Evolutionary conservation across 2,797 vertebrate genomes (phyloP).

Genomic region (Sebastes cheni): DNA sequence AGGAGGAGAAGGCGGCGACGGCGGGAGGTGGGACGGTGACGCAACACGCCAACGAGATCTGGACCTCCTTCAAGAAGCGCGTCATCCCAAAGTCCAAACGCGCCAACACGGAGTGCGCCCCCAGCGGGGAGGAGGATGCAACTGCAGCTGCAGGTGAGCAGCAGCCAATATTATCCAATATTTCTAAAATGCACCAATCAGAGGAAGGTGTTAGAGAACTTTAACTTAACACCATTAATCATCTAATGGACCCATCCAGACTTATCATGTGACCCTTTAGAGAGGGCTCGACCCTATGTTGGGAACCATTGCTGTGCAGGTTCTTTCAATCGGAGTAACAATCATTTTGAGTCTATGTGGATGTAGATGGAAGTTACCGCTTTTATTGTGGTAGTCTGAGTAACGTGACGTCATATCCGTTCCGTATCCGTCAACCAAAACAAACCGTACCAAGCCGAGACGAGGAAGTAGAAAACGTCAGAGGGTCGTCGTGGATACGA

Average conservation of each 20-base stretch:
- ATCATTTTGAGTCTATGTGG: no score
- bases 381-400: no score
- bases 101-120: constrained; percentile 69
- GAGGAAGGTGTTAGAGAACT: background rate
- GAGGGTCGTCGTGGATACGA: no score
- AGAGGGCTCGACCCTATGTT: no score
- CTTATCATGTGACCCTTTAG: background rate
- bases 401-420: no score
- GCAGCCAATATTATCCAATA: background rate
- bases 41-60: constrained; percentile 86
- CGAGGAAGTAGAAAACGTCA: no score
- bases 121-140: constrained; percentile 73
- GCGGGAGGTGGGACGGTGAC: constrained; percentile 67
- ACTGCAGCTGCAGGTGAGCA: constrained; percentile 54
- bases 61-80: constrained; percentile 86
- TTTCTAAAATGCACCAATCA: background rate
- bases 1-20: constrained; percentile 32
- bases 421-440: no score
- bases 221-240: background rate
- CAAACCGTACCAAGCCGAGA: no score
- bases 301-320: background rate
- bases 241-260: background rate
- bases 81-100: constrained; percentile 85
- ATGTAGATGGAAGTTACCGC: no score
- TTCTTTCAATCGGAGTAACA: background rate